Percentiles rank a stretch among this genome's conserved stretches.
Conservation (phyloP, 2,888 invertebrate species). For the Sesia bembeciformis region DNA sequence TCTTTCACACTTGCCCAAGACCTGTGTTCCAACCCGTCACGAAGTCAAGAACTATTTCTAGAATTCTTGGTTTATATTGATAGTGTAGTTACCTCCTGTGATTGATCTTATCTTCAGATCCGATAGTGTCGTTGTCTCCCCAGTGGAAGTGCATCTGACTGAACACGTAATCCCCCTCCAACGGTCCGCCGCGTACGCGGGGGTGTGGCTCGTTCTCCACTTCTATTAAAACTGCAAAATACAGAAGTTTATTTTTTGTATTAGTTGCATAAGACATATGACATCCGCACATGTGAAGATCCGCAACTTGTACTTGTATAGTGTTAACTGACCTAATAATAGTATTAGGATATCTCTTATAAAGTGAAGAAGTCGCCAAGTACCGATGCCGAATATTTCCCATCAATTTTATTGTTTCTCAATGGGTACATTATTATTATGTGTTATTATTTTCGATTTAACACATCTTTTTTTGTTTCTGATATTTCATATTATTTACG, state of each 20-base stretch:
- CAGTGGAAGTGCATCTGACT: conserved; percentile 89
- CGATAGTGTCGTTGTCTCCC: conserved; percentile 83
- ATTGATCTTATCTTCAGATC: conserved; percentile 86
- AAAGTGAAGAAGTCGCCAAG: too few relatives aligned
- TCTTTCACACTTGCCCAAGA: too few relatives aligned
- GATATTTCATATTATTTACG: neutral
- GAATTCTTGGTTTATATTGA: neutral
- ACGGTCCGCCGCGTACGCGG: conserved; percentile 78
- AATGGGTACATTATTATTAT: neutral
- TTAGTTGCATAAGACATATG: too few relatives aligned
- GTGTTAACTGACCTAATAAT: too few relatives aligned
- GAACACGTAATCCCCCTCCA: conserved; percentile 78
- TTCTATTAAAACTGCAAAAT: conserved; percentile 74
- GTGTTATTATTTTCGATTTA: neutral
- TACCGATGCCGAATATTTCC: neutral
- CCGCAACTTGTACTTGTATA: too few relatives aligned
- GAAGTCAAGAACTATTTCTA: too few relatives aligned
- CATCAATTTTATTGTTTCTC: neutral
- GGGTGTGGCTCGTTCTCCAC: conserved; percentile 71
- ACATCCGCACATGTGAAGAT: too few relatives aligned
- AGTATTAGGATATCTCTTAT: too few relatives aligned
- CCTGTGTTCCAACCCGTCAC: too few relatives aligned
- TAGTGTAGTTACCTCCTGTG: conserved; percentile 70
- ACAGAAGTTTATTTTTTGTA: neutral
- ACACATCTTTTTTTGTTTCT: neutral